These are phyloP conservation scores for Plecturocebus donacophilus DNA, from an alignment of 2,113 vertebrate species.

Conservation along the genomic window DNA sequence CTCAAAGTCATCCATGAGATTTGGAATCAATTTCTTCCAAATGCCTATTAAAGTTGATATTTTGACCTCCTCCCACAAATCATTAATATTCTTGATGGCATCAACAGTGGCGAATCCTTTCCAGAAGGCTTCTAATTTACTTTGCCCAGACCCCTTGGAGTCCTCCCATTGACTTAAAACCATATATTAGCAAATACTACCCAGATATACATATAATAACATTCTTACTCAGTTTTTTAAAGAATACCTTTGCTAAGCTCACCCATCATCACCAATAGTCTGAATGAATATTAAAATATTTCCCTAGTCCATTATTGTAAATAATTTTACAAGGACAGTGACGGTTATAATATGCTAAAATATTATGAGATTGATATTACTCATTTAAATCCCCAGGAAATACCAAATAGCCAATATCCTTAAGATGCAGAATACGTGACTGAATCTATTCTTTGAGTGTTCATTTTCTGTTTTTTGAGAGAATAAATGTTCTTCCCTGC, in stretches of 20 bases:
- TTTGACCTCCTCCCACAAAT: not conserved
- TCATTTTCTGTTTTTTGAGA: slow-evolving; percentile 32
- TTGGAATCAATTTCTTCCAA: not conserved
- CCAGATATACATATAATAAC: not conserved
- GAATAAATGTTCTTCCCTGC: not conserved
- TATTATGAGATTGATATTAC: not conserved
- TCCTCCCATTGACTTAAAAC: not conserved
- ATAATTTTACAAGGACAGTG: not conserved
- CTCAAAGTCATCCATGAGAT: not conserved
- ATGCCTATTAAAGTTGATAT: not conserved
- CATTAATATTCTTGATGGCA: not conserved
- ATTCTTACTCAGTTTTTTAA: not conserved
- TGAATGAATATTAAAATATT: not conserved
- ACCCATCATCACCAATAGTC: not conserved
- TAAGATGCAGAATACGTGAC: not conserved
- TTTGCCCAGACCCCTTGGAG: not conserved
- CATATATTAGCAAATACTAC: not conserved
- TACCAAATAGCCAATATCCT: not conserved
- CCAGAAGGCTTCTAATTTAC: not conserved
- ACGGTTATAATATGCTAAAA: not conserved
- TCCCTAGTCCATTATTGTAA: not conserved
- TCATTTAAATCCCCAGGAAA: slow-evolving; percentile 28
- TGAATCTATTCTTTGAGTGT: slow-evolving; percentile 21
- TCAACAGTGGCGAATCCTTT: not conserved
- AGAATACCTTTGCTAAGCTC: not conserved